Percentiles rank a stretch among this genome's conserved stretches.
Conservation (phyloP, 23 tunicate species). For the Halocynthia roretzi region DNA sequence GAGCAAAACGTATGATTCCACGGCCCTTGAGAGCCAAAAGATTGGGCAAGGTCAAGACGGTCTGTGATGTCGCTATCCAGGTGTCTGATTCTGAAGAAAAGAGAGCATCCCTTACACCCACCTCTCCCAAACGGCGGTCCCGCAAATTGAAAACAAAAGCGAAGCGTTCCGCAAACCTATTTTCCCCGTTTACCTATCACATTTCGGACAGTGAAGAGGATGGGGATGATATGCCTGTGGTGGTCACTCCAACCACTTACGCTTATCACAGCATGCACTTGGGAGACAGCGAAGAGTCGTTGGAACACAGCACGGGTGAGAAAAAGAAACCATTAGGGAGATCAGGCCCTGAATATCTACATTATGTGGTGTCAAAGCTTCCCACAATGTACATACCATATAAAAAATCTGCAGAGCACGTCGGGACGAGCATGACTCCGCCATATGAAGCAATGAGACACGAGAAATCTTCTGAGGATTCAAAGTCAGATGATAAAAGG, state of each 20-base stretch:
- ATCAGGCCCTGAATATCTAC: conserved; percentile 5
- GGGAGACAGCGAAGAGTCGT: too few relatives aligned
- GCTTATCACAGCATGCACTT: too few relatives aligned
- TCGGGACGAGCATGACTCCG: conserved; percentile 17
- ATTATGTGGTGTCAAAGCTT: not conserved
- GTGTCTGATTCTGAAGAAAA: not conserved
- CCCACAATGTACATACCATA: conserved; percentile 16
- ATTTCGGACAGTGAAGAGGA: too few relatives aligned
- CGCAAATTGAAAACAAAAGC: too few relatives aligned
- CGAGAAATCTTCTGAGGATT: too few relatives aligned
- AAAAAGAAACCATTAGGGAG: not conserved
- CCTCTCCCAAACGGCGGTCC: not conserved
- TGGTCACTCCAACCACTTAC: too few relatives aligned
- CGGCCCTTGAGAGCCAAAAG: too few relatives aligned
- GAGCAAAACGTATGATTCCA: too few relatives aligned
- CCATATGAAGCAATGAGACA: not conserved
- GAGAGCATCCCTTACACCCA: not conserved
- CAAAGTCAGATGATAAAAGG: not conserved
- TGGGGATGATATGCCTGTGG: too few relatives aligned
- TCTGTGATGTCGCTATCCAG: not conserved
- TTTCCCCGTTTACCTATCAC: too few relatives aligned
- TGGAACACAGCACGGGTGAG: too few relatives aligned
- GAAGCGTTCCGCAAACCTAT: too few relatives aligned
- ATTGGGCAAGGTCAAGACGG: not conserved
- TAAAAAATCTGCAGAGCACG: not conserved